Conservation (phyloP, 2,797 vertebrate species). For the Mico argentatus region DNA sequence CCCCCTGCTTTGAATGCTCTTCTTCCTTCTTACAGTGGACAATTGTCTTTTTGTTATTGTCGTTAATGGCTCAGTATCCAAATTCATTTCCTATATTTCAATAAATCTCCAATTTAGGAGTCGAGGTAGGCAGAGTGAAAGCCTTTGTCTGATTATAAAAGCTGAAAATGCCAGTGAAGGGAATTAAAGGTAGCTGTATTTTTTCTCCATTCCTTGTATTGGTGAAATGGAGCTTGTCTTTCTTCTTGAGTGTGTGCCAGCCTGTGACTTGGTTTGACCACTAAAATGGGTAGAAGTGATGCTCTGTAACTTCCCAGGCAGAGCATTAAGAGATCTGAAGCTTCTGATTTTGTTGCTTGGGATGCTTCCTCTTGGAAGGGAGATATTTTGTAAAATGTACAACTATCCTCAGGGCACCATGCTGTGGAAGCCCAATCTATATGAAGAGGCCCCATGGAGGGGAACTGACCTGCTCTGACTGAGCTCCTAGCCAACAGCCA, state of each 20-base stretch:
- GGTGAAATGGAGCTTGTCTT: not conserved
- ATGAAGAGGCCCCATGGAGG: not conserved
- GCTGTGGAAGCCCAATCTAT: not conserved
- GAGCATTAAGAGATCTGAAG: not conserved
- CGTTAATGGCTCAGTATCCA: not conserved
- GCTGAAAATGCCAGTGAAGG: not conserved
- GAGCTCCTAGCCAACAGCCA: not conserved
- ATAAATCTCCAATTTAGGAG: not conserved
- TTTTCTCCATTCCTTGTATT: not conserved
- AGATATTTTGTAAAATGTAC: not conserved
- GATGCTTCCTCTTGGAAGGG: not conserved
- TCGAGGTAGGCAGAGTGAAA: not conserved
- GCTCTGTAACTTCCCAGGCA: not conserved
- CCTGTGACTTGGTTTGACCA: not conserved
- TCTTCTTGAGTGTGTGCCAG: not conserved
- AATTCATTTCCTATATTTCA: not conserved
- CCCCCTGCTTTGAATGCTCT: not conserved
- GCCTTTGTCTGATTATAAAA: not conserved
- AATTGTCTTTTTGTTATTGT: not conserved
- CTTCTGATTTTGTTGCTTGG: not conserved
- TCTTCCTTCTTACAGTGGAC: slow-evolving; percentile 20
- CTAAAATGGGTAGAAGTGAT: not conserved
- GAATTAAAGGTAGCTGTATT: not conserved
- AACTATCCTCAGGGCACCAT: not conserved
- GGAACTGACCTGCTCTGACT: not conserved